A percentile compares a stretch with the other conserved stretches of the same genome.
These are phyloP conservation scores for Nasonovia ribisnigri DNA, from an alignment of 2,888 invertebrate species.

Conservation along the genomic window DNA sequence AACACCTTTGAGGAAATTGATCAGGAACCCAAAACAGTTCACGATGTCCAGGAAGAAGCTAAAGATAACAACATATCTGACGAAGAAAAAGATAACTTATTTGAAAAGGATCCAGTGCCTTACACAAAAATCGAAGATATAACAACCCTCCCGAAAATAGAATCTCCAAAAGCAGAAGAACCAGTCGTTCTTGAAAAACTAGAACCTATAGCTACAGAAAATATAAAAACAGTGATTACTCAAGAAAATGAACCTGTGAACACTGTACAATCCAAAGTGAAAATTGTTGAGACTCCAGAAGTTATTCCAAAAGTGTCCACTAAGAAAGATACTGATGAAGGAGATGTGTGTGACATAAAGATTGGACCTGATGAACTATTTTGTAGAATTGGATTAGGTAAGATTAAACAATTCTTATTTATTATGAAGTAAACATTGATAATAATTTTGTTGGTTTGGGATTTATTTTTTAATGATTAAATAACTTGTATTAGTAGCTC, in stretches of 20 bases:
- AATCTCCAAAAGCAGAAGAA: slow-evolving; percentile 23
- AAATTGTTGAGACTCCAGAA: slow-evolving; percentile 36
- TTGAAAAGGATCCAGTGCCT: slow-evolving; percentile 26
- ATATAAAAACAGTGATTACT: neutral
- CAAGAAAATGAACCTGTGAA: slow-evolving; percentile 45
- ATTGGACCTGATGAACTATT: slow-evolving; percentile 80
- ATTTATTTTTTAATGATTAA: neutral
- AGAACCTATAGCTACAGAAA: slow-evolving; percentile 22
- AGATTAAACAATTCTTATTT: slow-evolving; percentile 70
- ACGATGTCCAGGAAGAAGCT: neutral
- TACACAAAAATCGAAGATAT: neutral
- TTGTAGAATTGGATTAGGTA: slow-evolving; percentile 81
- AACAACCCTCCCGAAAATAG: neutral
- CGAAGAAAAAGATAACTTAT: slow-evolving; percentile 22
- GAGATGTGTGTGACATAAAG: slow-evolving; percentile 71
- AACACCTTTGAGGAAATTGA: slow-evolving; percentile 48
- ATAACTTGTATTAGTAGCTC: neutral
- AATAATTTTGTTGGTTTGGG: neutral
- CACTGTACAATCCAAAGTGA: slow-evolving; percentile 31
- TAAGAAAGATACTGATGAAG: slow-evolving; percentile 46
- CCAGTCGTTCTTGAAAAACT: slow-evolving; percentile 17
- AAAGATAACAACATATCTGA: neutral
- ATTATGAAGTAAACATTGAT: neutral
- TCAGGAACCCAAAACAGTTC: neutral
- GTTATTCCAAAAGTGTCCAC: neutral